Percentiles rank a stretch among this genome's conserved stretches.
phyloP scores from a whole-genome alignment of 2,888 invertebrate genomes.

The Anthoptus insignis region DNA sequence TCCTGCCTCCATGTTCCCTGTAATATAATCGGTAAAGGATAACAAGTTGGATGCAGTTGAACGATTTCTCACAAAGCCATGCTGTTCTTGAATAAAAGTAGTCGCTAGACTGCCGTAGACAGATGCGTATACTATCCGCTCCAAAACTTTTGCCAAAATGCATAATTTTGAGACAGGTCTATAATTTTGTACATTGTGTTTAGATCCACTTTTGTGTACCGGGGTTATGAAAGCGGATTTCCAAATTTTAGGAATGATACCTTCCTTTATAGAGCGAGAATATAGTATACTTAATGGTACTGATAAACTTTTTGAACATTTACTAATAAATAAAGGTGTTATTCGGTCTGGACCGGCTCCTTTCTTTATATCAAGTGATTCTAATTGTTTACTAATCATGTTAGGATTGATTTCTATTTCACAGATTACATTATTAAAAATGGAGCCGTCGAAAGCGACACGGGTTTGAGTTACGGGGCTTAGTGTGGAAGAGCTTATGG shows the following conservation, averaged over 20 bases:
- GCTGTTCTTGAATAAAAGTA: background rate
- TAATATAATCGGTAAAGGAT: slow-evolving; percentile 13
- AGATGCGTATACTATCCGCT: background rate
- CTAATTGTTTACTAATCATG: background rate
- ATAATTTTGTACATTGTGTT: slow-evolving; percentile 1
- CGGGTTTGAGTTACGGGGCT: too few relatives aligned
- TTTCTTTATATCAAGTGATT: background rate
- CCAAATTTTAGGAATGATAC: background rate
- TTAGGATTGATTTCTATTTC: slow-evolving; percentile 4
- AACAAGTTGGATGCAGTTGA: background rate
- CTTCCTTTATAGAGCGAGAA: background rate
- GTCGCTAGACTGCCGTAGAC: background rate
- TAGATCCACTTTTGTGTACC: slow-evolving; percentile 9
- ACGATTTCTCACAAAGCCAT: background rate
- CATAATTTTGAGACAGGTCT: slow-evolving; percentile 24
- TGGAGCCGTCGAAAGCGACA: too few relatives aligned
- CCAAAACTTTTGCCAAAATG: slow-evolving; percentile 19
- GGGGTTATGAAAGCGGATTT: slow-evolving; percentile 16
- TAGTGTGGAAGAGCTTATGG: too few relatives aligned
- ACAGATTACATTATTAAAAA: slow-evolving; percentile 1
- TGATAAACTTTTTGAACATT: background rate
- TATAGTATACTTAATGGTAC: background rate
- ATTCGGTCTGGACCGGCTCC: background rate
- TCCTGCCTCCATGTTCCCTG: slow-evolving; percentile 2
- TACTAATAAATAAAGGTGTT: background rate